phyloP scores from a whole-genome alignment of 2,113 vertebrate genomes.

The Tricholaema leucomelas region DNA sequence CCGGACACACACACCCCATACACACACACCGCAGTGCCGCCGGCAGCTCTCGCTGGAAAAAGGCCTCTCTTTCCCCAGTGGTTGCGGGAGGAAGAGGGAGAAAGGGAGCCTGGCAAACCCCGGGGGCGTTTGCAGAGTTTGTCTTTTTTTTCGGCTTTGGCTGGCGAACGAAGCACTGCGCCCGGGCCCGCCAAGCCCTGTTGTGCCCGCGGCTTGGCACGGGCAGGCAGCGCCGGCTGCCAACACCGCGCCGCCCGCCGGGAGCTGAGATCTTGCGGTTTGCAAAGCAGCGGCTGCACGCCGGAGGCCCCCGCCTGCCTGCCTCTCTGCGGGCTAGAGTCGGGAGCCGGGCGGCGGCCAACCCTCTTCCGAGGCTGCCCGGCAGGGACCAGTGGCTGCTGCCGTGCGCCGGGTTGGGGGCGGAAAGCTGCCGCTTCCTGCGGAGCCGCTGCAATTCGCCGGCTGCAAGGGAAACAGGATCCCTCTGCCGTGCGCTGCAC shows the following conservation, averaged over 20 bases:
- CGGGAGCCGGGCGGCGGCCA: background rate
- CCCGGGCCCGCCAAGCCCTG: background rate
- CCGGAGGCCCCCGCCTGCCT: background rate
- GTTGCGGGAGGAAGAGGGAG: background rate
- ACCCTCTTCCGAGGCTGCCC: background rate
- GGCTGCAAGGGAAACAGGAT: background rate
- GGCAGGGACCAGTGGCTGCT: background rate
- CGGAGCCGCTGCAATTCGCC: background rate
- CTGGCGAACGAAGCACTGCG: background rate
- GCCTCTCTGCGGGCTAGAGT: background rate
- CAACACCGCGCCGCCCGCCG: background rate
- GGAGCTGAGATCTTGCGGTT: background rate
- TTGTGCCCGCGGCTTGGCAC: constrained; percentile 42
- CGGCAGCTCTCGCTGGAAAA: background rate
- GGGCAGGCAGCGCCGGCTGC: background rate
- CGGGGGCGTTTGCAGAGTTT: background rate
- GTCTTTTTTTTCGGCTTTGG: background rate
- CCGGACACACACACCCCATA: background rate
- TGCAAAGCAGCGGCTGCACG: background rate
- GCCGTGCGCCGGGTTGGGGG: background rate
- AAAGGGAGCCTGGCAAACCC: background rate
- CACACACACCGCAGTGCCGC: too few relatives aligned
- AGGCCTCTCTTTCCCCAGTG: background rate
- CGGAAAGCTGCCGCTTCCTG: background rate
- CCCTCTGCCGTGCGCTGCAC: background rate